Evolutionary conservation across 2,113 vertebrate species (phyloP), one percentile per base, ranked within the genome.

Genomic region (Ictalurus punctatus): DNA sequence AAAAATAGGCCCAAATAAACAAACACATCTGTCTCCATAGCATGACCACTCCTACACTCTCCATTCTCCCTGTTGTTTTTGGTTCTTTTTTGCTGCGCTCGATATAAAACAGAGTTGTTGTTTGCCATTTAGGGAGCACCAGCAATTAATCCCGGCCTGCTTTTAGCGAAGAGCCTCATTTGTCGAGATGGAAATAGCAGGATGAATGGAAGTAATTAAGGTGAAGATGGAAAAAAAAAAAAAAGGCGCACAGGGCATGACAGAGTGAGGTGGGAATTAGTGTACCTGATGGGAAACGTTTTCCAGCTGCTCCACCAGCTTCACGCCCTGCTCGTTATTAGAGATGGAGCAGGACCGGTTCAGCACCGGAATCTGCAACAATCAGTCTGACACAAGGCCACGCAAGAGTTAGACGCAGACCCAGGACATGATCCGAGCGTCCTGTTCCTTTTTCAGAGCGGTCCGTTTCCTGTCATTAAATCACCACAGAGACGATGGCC

Each of bases 311-410:
- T 98, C 97, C 81, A 99, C 98, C 92, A 99, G 92, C 88, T 99
- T 99, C 87, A 99, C 98, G 12, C 98, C 97, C 94, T 99, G 98
- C 91, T 99, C 97, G 0, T 99, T 99, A 93, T 99, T 99, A 17
- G 98, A 99, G 94, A 99, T 98, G 82, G 98, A 99, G 92, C 98
- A 99, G 69, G 98, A 98, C 93, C 99, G 93, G 94, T 99, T 99
- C 92, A 98, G 97, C 90, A 99, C 98, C 98, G 98, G 87, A 84
- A 92, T 48, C 37, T 78, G 37, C 19, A 74, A 40, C 71, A 21
- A 12, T 79, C 48, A n/a, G 52, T 17, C 52, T 4, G 52, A 81
- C n/a, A 6, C 78, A 4, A 23, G 81, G 21, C 14, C n/a, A n/a
- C 16, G 2, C 27, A 30, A 9, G 27, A 30, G 9, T 12, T 27